phyloP scores from a whole-genome alignment of 92 coral and sea anemone genomes.

The Siderastrea siderea region DNA sequence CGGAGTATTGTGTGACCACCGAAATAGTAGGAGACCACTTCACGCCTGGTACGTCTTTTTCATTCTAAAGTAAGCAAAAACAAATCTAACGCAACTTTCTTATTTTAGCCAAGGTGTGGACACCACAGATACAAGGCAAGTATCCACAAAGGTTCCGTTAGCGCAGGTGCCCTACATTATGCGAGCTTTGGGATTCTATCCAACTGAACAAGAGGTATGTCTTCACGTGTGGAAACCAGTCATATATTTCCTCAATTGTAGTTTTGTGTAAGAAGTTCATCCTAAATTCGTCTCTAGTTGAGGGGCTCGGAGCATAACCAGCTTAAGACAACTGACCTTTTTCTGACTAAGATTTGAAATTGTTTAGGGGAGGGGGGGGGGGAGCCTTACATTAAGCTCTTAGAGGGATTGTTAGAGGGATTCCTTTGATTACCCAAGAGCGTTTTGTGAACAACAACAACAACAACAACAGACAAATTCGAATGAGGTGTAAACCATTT shows the following conservation, averaged over 20 bases:
- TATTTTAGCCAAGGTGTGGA: conserved; percentile 91
- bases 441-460: too few relatives aligned
- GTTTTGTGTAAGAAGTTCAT: not conserved
- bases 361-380: too few relatives aligned
- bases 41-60: not conserved
- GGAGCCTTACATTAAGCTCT: too few relatives aligned
- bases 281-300: too few relatives aligned
- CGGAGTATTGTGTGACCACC: too few relatives aligned
- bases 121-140: conserved; percentile 90
- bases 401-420: too few relatives aligned
- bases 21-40: not conserved
- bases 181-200: conserved; percentile 98
- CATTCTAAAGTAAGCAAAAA: not conserved
- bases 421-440: too few relatives aligned
- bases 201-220: conserved; percentile 96
- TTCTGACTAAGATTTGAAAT: too few relatives aligned
- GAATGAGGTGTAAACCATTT: too few relatives aligned
- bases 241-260: not conserved
- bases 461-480: too few relatives aligned
- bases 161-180: conserved; percentile 94
- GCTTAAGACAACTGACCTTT: too few relatives aligned
- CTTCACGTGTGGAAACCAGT: not conserved
- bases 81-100: not conserved
- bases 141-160: conserved; percentile 89
- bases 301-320: too few relatives aligned